A percentile compares a stretch with the other conserved stretches of the same genome.
phyloP scores from a whole-genome alignment of 2,113 vertebrate genomes.

The Muntiacus muntjak region DNA sequence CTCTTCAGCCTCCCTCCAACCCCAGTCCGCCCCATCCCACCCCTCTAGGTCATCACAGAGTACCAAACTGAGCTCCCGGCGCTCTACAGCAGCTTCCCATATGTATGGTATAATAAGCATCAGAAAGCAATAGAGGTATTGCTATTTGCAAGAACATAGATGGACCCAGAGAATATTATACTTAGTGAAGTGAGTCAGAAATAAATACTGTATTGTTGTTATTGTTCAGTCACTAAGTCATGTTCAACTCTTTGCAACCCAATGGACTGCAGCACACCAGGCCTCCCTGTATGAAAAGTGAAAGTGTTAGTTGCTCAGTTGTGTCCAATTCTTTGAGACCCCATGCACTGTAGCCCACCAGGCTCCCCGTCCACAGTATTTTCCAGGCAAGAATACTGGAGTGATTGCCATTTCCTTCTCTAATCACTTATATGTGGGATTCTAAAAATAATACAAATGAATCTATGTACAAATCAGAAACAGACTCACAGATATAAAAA shows the following conservation, averaged over 20 bases:
- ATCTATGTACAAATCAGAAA: not conserved
- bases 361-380: not conserved
- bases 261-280: not conserved
- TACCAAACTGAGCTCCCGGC: not conserved
- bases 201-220: not conserved
- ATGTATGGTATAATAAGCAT: not conserved
- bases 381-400: not conserved
- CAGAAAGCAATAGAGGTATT: not conserved
- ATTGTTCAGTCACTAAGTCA: not conserved
- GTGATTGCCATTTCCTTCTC: not conserved
- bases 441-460: not conserved
- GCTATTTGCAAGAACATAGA: not conserved
- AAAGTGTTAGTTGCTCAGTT: not conserved
- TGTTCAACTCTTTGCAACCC: not conserved
- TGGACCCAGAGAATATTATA: not conserved
- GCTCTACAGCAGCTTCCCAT: not conserved
- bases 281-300: not conserved
- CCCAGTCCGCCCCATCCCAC: not conserved
- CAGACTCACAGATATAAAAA: not conserved
- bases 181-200: not conserved
- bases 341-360: not conserved
- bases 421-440: not conserved
- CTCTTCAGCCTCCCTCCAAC: not conserved
- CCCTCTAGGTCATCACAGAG: not conserved
- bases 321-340: not conserved